Evolutionary conservation across 1,140 invertebrate genomes (phyloP).

Genomic region (Centruroides sculpturatus): DNA sequence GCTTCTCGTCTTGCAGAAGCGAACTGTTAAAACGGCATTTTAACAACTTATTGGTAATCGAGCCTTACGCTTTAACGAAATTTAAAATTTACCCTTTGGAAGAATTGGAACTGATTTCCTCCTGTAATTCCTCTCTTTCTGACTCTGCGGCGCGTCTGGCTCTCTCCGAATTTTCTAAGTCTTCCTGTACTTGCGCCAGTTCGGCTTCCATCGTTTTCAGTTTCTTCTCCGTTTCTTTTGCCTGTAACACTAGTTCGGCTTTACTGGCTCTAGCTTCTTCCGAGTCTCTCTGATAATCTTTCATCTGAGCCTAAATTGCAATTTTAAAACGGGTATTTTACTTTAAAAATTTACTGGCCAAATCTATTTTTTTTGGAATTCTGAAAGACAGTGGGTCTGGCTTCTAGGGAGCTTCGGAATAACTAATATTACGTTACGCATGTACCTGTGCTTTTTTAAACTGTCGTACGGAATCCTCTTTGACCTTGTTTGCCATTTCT

Average conservation of each 20-base stretch:
- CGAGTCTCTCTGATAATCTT: conserved; percentile 77
- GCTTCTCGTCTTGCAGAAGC: conserved; percentile 67
- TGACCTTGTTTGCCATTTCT: conserved; percentile 88
- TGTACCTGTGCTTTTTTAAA: conserved; percentile 67
- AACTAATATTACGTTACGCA: no score
- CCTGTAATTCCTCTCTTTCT: conserved; percentile 68
- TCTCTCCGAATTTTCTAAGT: conserved; percentile 69
- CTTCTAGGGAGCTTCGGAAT: no score
- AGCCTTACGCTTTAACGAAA: background rate
- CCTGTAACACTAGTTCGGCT: conserved; percentile 61
- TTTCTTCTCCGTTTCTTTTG: conserved; percentile 84
- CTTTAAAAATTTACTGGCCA: no score
- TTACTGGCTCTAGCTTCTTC: conserved; percentile 74
- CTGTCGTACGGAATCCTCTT: conserved; percentile 92
- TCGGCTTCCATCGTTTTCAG: conserved; percentile 84
- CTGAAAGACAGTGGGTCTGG: no score
- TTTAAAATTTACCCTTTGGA: conserved; percentile 27
- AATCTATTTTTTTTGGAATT: no score
- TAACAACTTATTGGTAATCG: background rate
- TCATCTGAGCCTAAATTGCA: conserved; percentile 48
- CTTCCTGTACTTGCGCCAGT: conserved; percentile 76
- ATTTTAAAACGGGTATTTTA: no score
- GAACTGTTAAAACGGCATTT: background rate
- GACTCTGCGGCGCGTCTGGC: conserved; percentile 70
- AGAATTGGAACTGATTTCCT: conserved; percentile 70